Percentiles rank a stretch among this genome's conserved stretches.
Conservation (phyloP, 2,797 vertebrate species). For the Micropoecilia bifurca region DNA sequence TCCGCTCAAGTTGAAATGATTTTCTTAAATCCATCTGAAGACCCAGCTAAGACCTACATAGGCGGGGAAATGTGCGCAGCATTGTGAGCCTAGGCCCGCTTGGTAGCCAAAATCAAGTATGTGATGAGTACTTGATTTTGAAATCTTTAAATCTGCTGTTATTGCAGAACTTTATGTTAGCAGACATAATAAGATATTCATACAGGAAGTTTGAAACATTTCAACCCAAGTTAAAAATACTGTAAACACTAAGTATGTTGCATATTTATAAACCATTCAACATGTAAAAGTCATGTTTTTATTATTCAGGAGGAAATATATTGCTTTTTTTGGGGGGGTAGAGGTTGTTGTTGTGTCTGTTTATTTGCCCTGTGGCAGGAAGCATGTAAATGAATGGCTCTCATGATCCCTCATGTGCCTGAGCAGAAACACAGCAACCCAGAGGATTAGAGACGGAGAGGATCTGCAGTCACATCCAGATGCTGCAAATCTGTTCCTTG, state of each 20-base stretch:
- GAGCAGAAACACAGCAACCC: slow-evolving; percentile 59
- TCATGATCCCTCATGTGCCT: slow-evolving; percentile 58
- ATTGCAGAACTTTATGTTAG: not conserved
- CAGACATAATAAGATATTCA: not conserved
- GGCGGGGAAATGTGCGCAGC: not conserved
- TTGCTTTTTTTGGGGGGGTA: not conserved
- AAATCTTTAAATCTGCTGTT: not conserved
- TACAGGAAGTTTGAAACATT: not conserved
- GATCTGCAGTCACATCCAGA: slow-evolving; percentile 68
- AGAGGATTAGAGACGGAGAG: slow-evolving; percentile 67
- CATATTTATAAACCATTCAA: slow-evolving; percentile 14
- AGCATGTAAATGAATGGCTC: slow-evolving; percentile 63
- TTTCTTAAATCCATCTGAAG: not conserved
- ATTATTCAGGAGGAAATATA: slow-evolving; percentile 36
- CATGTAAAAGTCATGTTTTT: slow-evolving; percentile 25
- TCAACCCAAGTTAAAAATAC: slow-evolving; percentile 12
- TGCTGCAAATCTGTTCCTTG: slow-evolving; percentile 71
- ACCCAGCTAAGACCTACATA: not conserved
- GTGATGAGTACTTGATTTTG: not conserved
- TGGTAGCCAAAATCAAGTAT: not conserved
- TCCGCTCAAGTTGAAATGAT: not conserved
- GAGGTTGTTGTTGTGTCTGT: slow-evolving; percentile 21
- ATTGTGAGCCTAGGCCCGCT: not conserved
- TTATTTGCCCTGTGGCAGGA: slow-evolving; percentile 60
- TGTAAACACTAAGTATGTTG: slow-evolving; percentile 4